Conservation (phyloP, 2,888 invertebrate species). For the Tachina grossa region DNA sequence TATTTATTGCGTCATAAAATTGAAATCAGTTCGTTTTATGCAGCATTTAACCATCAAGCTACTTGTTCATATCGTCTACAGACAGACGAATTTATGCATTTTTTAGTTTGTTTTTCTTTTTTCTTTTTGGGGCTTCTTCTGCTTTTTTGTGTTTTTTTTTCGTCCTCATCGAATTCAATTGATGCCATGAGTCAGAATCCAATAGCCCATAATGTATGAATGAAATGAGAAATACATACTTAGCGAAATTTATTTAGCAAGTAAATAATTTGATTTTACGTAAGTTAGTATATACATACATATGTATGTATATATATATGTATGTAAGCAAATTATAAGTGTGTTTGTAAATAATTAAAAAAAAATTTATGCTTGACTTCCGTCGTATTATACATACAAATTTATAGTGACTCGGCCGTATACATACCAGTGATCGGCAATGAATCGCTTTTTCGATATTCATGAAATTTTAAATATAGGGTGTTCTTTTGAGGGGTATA, state of each 20-base stretch:
- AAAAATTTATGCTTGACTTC: too few relatives aligned
- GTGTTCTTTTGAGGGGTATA: too few relatives aligned
- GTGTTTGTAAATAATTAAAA: too few relatives aligned
- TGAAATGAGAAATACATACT: neutral
- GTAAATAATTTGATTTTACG: neutral
- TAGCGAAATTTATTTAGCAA: neutral
- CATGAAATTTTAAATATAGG: too few relatives aligned
- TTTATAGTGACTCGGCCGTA: too few relatives aligned
- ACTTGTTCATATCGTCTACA: conserved; percentile 1
- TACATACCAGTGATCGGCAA: too few relatives aligned
- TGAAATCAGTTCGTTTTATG: conserved; percentile 17
- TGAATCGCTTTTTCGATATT: too few relatives aligned
- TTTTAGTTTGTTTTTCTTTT: conserved; percentile 8
- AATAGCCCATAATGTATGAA: neutral
- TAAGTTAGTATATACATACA: too few relatives aligned
- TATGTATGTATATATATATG: too few relatives aligned
- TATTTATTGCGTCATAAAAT: conserved; percentile 52
- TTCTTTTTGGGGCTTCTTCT: neutral
- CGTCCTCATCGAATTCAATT: neutral
- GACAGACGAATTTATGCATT: conserved; percentile 4
- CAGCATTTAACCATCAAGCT: conserved; percentile 7
- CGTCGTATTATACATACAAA: too few relatives aligned
- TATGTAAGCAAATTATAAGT: too few relatives aligned
- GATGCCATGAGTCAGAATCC: conserved; percentile 7
- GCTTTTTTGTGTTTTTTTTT: neutral